phyloP scores from a whole-genome alignment of 2,888 invertebrate genomes.

The Steinernema hermaphroditum region DNA sequence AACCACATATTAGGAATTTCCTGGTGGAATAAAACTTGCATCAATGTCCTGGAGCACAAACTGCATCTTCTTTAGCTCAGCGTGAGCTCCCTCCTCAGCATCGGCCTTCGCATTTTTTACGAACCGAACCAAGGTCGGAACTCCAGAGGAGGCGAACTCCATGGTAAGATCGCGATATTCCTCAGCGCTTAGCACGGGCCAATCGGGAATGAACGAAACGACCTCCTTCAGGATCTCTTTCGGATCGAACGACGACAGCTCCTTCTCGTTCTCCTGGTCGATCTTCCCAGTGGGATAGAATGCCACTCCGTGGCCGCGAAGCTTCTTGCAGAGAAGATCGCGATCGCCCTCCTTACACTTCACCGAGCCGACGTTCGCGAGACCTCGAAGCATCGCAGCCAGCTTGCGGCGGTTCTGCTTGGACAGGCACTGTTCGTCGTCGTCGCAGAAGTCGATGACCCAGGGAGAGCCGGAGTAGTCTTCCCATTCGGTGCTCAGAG shows the following conservation, averaged over 20 bases:
- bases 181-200: conserved; percentile 71
- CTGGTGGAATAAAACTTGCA: conserved; percentile 48
- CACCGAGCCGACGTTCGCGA: conserved; percentile 71
- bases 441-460: conserved; percentile 72
- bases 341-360: conserved; percentile 70
- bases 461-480: conserved; percentile 68
- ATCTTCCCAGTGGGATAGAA: conserved; percentile 67
- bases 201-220: conserved; percentile 73
- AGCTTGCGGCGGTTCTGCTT: conserved; percentile 71
- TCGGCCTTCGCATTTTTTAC: conserved; percentile 28
- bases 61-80: conserved; percentile 73
- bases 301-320: conserved; percentile 66
- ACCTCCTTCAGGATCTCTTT: conserved; percentile 73
- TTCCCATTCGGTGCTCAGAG: conserved; percentile 52
- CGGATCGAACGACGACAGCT: conserved; percentile 67
- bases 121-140: conserved; percentile 34
- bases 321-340: conserved; percentile 69
- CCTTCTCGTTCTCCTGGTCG: conserved; percentile 45
- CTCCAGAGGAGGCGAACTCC: conserved; percentile 34
- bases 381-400: conserved; percentile 74
- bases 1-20: conserved; percentile 16
- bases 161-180: conserved; percentile 71
- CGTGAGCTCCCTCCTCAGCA: conserved; percentile 63
- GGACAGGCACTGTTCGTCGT: conserved; percentile 61
- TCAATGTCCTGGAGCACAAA: conserved; percentile 71